These are phyloP conservation scores for Pterocles burchelli DNA, from an alignment of 2,113 vertebrate genomes.

Conservation along the genomic window DNA sequence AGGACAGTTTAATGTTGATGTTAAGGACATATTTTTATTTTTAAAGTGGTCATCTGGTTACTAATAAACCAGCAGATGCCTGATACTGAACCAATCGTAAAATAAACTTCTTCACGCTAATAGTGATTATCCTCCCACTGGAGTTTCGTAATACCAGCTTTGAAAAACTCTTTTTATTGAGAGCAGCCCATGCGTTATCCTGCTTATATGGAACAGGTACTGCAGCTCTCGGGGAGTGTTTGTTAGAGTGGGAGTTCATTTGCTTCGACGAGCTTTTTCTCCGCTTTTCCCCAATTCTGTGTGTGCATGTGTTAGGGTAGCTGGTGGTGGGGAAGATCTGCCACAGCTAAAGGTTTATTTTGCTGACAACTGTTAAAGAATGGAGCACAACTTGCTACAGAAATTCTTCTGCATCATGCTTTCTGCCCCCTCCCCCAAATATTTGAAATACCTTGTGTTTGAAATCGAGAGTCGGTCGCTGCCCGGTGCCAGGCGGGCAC, in stretches of 20 bases:
- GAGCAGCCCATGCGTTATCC: background rate
- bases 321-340: background rate
- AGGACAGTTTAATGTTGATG: background rate
- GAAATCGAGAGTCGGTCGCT: conserved; percentile 20
- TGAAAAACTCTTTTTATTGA: background rate
- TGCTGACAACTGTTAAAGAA: background rate
- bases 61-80: background rate
- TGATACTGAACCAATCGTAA: background rate
- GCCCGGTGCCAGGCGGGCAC: conserved; percentile 1
- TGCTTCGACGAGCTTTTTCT: background rate
- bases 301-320: rapidly evolving
- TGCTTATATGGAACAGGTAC: background rate
- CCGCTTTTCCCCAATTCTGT: rapidly evolving
- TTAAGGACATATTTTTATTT: background rate
- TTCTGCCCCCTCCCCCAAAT: conserved; percentile 9
- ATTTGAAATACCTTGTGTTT: conserved; percentile 57
- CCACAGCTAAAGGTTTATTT: background rate
- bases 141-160: background rate
- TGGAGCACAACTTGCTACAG: background rate
- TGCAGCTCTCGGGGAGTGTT: background rate
- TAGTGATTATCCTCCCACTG: background rate
- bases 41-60: background rate
- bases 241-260: background rate
- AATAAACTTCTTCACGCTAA: background rate
- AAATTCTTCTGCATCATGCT: background rate